Base-by-base conservation (phyloP, 1,140 invertebrate genomes). In the Rhopalosiphum padi region DNA sequence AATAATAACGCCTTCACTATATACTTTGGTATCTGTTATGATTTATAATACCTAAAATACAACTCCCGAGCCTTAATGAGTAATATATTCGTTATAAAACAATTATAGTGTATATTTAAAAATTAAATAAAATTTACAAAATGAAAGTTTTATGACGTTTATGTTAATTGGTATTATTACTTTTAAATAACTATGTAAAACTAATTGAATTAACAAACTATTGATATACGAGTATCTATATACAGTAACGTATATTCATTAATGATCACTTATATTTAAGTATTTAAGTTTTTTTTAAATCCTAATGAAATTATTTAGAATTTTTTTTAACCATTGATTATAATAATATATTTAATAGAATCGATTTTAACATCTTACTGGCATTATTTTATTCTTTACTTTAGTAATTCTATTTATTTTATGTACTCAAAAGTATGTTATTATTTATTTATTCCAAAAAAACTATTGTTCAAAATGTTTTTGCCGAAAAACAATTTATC, bases 381-480 rank as follows among this genome's bases (percentile, higher is more conserved):
- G 8, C 35, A 83, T 83, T 22, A 83, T 83, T 82, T 37, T 8
- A 37, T 83, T 87, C 30, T n/a, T 35, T 55, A 41, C 25, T 60
- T 15, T 18, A 90, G 4, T 18, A 30, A 90, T 43, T 23, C n/a
- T 77, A 77, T 77, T n/a, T 68, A n/a, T 68, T 68, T 30, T 88
- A 37, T 18, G 4, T 21, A 43, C 25, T 90, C 18, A 35, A 25
- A 68, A 90, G 25, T 43, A 43, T 3, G 11, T 68, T 43, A 68
- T 43, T 41, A 89, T 55, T 89, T 55, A 53, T 89, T 89, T 89
- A 55, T 41, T 89, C 51, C 4, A 9, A 22, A 90, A 55, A 60
- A 68, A n/a, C 35, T 30, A 55, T 21, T n/a, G 22, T 55, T 23
- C 18, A 90, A 90, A 90, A 90, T n/a, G 15, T 90, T n/a, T 21